Percentiles rank a stretch among this genome's conserved stretches.
phyloP scores from a whole-genome alignment of 1,140 invertebrate genomes.

The Rhagoletis pomonella region DNA sequence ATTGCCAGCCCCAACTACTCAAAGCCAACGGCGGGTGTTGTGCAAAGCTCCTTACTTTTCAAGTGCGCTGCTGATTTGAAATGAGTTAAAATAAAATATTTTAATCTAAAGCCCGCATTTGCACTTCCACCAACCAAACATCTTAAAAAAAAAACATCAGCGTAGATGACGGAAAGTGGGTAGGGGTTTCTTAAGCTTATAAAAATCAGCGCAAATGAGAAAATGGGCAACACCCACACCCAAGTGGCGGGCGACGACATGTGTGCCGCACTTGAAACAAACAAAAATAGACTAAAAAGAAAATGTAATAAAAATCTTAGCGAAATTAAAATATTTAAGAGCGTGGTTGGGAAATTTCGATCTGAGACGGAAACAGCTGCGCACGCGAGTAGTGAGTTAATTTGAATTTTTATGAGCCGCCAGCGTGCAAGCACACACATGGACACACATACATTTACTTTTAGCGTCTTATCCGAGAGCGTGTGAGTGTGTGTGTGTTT shows the following conservation, averaged over 20 bases:
- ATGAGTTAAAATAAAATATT: constrained; percentile 34
- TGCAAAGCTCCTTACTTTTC: no score
- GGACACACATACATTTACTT: not conserved
- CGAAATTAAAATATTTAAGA: constrained; percentile 51
- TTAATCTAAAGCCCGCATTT: not conserved
- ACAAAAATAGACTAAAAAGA: not conserved
- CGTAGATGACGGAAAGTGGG: not conserved
- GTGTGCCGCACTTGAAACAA: constrained; percentile 17
- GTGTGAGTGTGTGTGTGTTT: not conserved
- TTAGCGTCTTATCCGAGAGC: not conserved
- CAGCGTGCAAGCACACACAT: not conserved
- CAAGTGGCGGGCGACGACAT: constrained; percentile 1
- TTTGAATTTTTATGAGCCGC: constrained; percentile 49
- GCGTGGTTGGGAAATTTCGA: constrained; percentile 14
- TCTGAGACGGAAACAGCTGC: constrained; percentile 51
- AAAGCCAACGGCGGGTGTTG: not conserved
- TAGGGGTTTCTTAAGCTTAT: not conserved
- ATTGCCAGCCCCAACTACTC: not conserved
- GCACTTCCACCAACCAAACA: not conserved
- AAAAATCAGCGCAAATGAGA: constrained; percentile 32
- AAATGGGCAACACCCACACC: not conserved
- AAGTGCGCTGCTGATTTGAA: not conserved
- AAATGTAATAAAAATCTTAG: constrained; percentile 38
- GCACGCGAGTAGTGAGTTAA: constrained; percentile 29
- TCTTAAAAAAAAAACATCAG: no score